Base-by-base conservation (phyloP, 2,888 invertebrate species). In the Matsumyia berberina region DNA sequence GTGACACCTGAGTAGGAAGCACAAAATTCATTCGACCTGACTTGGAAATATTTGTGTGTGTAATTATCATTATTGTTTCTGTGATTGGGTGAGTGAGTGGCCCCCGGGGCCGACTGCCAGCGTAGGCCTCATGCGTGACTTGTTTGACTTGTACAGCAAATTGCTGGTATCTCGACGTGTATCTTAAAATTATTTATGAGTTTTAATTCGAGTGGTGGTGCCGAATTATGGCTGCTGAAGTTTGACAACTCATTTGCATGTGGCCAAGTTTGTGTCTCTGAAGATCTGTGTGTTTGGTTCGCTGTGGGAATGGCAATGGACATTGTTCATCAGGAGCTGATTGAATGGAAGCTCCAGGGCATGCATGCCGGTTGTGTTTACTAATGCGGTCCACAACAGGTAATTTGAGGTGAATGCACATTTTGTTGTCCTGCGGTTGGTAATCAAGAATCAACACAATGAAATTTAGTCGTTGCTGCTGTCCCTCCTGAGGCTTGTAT, bases 171-270 rank as follows among this genome's bases (percentile, higher is more conserved):
- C 67, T 73, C 1, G 37, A 17, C 44, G 46, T 83, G 72, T 82
- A 72, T 77, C 74, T 67, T 39, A 29, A 62, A 73, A 73, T 83
- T 79, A 85, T 85, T 79, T 85, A 85, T 79, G 79, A 85, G 49
- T 85, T 58, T 79, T 69, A 73, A 83, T 70, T 77, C 77, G 66
- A 53, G 62, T 53, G 62, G 53, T 62, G 53, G 53, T 62, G 46
- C 72, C 72, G 66, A 83, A 67, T 78, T 72, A 51, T 67, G 46
- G 53, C 53, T 31, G 15, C 62, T 53, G 39, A 78, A 73, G 74
- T 85, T 85, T 85, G 83, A 85, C 79, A 85, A 79, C 79, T 85
- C 74, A 79, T 85, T 85, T 85, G 69, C 74, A 85, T 79, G 64
- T 44, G 35, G 39, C n/a, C 2, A 17, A 44, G 44, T 11, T 8